A percentile compares a stretch with the other conserved stretches of the same genome.
Evolutionary conservation across 2,113 vertebrate species (phyloP).

Genomic region (Hiodon alosoides): DNA sequence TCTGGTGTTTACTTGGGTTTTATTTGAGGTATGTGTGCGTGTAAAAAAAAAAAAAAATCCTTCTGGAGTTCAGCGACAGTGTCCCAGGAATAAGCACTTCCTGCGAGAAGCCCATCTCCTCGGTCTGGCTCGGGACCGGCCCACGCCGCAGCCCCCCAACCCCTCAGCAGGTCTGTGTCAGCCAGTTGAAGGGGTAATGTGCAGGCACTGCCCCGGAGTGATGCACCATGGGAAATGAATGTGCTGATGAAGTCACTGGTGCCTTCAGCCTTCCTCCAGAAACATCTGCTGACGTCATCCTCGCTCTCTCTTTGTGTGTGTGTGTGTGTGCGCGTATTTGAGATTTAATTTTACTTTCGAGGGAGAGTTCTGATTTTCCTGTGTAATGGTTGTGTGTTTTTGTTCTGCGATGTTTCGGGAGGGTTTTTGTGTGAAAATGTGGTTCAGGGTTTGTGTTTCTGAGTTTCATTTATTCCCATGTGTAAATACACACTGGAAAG

Average conservation of each 20-base stretch:
- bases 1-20: conserved; percentile 55
- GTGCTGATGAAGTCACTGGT: conserved; percentile 4
- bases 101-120: neutral
- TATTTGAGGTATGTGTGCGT: conserved; percentile 28
- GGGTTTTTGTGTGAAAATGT: no score
- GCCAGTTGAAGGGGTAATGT: neutral
- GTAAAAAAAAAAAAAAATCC: neutral
- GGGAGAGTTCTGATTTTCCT: neutral
- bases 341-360: neutral
- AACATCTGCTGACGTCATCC: conserved; percentile 53
- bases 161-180: neutral
- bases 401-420: neutral
- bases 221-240: neutral
- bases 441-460: no score
- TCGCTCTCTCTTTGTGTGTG: conserved; percentile 12
- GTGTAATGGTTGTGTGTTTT: neutral
- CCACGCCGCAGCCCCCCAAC: neutral
- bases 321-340: conserved; percentile 3
- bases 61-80: neutral
- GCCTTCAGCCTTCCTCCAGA: conserved; percentile 36
- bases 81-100: neutral
- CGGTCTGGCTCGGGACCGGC: neutral
- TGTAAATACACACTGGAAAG: no score
- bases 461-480: no score
- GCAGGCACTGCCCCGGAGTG: neutral